Evolutionary conservation across 2,888 invertebrate genomes (phyloP).

Genomic region (Diplolepis rosae): DNA sequence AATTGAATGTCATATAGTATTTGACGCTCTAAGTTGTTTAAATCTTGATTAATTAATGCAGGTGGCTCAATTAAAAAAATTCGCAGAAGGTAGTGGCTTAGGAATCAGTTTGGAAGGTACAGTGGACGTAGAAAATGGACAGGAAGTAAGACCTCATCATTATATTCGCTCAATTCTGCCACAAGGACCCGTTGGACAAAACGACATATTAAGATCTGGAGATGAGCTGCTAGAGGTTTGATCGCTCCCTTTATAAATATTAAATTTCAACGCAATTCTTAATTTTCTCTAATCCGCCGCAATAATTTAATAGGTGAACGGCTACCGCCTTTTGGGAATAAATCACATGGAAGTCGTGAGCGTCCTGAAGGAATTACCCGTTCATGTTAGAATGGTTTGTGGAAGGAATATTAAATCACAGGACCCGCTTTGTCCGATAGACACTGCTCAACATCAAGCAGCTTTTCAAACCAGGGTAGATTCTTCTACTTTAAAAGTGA

Average conservation of each 20-base stretch:
- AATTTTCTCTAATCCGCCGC: too few relatives aligned
- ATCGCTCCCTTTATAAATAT: conserved; percentile 1
- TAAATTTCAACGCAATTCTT: too few relatives aligned
- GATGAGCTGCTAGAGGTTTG: conserved; percentile 92
- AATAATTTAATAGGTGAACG: conserved; percentile 84
- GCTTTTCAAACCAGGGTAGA: conserved; percentile 82
- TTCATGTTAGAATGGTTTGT: conserved; percentile 93
- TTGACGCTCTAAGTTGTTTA: too few relatives aligned
- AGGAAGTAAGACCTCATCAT: conserved; percentile 98
- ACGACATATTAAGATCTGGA: conserved; percentile 90
- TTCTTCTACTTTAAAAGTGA: too few relatives aligned
- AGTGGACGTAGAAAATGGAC: conserved; percentile 97
- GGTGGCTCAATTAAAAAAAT: conserved; percentile 94
- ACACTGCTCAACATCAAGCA: conserved; percentile 80
- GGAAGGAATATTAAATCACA: conserved; percentile 79
- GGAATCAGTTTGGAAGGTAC: conserved; percentile 99
- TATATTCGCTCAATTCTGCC: conserved; percentile 97
- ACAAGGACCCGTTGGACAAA: conserved; percentile 98
- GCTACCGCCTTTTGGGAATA: conserved; percentile 90
- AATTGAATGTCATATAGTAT: too few relatives aligned
- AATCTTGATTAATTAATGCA: too few relatives aligned
- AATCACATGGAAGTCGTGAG: conserved; percentile 98
- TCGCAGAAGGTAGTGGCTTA: conserved; percentile 91
- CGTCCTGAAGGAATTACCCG: conserved; percentile 93
- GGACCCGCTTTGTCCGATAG: conserved; percentile 77